Percentiles rank a stretch among this genome's conserved stretches.
These are phyloP conservation scores for Machimus rusticus DNA, from an alignment of 2,888 invertebrate species.

Conservation along the genomic window DNA sequence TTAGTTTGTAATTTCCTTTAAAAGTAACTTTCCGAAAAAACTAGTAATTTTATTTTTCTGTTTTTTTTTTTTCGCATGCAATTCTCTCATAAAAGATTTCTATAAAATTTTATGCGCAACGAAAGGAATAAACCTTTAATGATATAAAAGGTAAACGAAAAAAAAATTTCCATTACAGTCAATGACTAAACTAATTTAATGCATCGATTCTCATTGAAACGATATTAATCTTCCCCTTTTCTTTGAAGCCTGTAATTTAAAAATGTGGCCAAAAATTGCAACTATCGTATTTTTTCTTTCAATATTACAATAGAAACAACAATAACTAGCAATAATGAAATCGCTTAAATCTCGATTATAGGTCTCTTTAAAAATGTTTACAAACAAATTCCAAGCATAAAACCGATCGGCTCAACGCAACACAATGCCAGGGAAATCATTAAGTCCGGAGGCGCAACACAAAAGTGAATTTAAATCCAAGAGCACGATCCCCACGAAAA, in stretches of 20 bases:
- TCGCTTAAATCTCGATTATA: not conserved
- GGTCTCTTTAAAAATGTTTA: not conserved
- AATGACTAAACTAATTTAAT: not conserved
- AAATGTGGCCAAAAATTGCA: not conserved
- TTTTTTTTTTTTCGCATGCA: not conserved
- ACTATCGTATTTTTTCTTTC: not conserved
- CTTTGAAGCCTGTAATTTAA: not conserved
- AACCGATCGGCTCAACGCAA: not conserved
- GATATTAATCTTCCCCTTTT: not conserved
- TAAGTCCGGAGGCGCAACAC: not conserved
- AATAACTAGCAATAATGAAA: not conserved
- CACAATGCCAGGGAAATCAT: slow-evolving; percentile 27
- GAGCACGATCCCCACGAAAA: slow-evolving; percentile 9
- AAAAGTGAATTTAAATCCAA: slow-evolving; percentile 14
- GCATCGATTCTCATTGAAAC: not conserved
- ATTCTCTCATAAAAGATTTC: no score
- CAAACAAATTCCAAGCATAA: not conserved
- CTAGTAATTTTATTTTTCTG: no score
- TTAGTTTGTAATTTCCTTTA: no score
- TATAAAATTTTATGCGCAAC: not conserved
- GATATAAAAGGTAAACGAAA: not conserved
- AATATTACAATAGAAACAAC: not conserved
- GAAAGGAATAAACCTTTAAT: not conserved
- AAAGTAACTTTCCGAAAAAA: no score
- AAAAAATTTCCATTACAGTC: not conserved